Conservation (phyloP, 35 echinoderm and acorn worm species). For the Stichopus chloronotus region DNA sequence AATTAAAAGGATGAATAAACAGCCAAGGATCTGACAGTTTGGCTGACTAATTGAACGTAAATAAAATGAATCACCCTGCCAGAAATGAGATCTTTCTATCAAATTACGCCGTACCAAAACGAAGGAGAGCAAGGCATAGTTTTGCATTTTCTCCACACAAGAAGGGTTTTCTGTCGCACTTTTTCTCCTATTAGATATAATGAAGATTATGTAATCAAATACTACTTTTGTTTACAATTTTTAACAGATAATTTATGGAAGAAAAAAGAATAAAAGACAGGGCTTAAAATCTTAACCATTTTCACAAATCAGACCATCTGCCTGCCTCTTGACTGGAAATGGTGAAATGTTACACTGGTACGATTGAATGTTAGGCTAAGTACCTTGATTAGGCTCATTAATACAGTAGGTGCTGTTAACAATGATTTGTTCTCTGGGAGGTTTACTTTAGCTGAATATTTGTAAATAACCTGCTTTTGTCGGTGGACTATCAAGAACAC, state of each 20-base stretch:
- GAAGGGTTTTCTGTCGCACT: background rate
- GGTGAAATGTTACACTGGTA: background rate
- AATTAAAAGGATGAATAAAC: constrained; percentile 57
- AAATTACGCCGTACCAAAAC: constrained; percentile 12
- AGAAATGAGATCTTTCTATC: constrained; percentile 23
- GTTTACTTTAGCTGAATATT: background rate
- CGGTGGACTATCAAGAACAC: background rate
- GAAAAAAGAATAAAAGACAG: background rate
- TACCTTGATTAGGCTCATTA: background rate
- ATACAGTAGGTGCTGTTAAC: background rate
- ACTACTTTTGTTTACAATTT: constrained; percentile 6
- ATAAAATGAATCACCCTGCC: constrained; percentile 56
- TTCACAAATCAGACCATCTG: background rate
- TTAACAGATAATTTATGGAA: background rate
- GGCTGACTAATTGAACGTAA: constrained; percentile 60
- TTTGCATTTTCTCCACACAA: background rate
- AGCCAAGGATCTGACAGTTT: constrained; percentile 40
- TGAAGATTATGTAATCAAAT: constrained; percentile 8
- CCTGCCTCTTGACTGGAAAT: background rate
- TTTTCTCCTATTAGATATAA: background rate
- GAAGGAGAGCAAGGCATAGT: background rate
- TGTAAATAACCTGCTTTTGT: constrained; percentile 2
- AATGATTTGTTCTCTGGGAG: background rate
- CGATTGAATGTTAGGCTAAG: background rate
- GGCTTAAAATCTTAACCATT: background rate